Conservation (phyloP, 2,888 invertebrate species). For the Carcina quercana region DNA sequence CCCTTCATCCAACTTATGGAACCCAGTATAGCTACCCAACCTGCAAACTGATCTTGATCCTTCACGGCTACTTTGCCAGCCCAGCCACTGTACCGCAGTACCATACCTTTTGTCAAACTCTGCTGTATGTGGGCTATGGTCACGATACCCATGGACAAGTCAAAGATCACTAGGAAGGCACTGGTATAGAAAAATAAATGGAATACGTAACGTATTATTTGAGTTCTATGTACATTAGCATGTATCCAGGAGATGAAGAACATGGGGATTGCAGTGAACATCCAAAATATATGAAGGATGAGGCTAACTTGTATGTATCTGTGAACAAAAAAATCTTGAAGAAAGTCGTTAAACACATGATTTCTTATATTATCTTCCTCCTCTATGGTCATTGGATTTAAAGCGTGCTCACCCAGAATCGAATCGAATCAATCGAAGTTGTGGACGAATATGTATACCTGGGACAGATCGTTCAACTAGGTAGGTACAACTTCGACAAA, state of each 20-base stretch:
- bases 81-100: conserved; percentile 55
- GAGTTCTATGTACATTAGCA: no score
- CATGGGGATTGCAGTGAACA: conserved; percentile 28
- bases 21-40: conserved; percentile 50
- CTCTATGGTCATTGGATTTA: no score
- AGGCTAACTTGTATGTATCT: conserved; percentile 43
- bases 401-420: no score
- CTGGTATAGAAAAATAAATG: conserved; percentile 27
- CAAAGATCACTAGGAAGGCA: conserved; percentile 33
- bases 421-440: no score
- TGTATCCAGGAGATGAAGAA: no score
- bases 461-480: no score
- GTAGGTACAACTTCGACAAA: no score
- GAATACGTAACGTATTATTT: no score
- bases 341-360: neutral
- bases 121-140: conserved; percentile 53
- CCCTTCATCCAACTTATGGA: conserved; percentile 46
- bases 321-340: conserved; percentile 14
- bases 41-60: conserved; percentile 40
- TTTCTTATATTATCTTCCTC: no score
- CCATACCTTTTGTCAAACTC: conserved; percentile 51
- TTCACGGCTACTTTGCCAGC: conserved; percentile 33
- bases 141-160: conserved; percentile 50
- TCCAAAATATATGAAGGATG: conserved; percentile 38
- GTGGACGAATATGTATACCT: no score